A percentile compares a stretch with the other conserved stretches of the same genome.
These are phyloP conservation scores for Tragelaphus eurycerus DNA, from an alignment of 2,797 vertebrate genomes.

Conservation along the genomic window DNA sequence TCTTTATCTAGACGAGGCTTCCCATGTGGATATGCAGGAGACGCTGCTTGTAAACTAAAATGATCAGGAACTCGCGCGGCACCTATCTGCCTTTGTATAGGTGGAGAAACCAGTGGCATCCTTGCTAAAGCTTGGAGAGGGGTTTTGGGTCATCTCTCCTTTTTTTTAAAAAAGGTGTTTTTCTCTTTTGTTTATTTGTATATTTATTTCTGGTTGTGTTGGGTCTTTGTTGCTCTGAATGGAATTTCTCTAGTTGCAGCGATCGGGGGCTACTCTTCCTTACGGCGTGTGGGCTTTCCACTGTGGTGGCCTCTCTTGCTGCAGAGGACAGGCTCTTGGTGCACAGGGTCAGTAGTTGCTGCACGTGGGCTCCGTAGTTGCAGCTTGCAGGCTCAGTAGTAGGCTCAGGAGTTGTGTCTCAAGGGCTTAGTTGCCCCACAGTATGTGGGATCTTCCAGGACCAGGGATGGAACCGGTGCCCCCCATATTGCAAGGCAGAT, in stretches of 20 bases:
- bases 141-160: not conserved
- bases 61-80: accelerated
- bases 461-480: accelerated
- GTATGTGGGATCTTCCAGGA: not conserved
- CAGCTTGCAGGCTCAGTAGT: not conserved
- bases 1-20: not conserved
- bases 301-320: not conserved
- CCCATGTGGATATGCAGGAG: not conserved
- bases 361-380: not conserved
- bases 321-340: not conserved
- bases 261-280: accelerated
- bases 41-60: not conserved
- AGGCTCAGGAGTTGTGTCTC: not conserved
- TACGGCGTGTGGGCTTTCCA: not conserved
- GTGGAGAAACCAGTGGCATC: not conserved
- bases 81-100: not conserved
- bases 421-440: not conserved
- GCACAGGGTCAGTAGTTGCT: not conserved
- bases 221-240: not conserved
- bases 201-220: not conserved
- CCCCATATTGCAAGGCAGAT: not conserved
- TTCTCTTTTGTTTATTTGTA: not conserved
- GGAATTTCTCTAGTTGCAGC: not conserved
- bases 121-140: not conserved
- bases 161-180: not conserved